Evolutionary conservation across 2,888 invertebrate genomes (phyloP).

Genomic region (Pherbina coryleti): DNA sequence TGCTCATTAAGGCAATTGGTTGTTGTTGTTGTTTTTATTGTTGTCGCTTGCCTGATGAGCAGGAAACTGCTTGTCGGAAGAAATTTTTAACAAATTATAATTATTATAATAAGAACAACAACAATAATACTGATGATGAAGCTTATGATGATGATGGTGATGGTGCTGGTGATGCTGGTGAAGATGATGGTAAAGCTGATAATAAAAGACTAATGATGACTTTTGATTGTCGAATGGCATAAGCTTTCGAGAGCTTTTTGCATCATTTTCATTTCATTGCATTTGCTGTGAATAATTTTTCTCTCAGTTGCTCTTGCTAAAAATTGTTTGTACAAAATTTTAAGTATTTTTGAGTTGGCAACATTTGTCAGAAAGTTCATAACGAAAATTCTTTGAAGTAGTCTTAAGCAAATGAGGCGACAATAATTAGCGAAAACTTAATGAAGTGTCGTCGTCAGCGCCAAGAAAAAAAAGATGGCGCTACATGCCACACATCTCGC

Average conservation of each 20-base stretch:
- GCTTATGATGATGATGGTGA: too few species aligned
- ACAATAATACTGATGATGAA: too few species aligned
- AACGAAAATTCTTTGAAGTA: too few species aligned
- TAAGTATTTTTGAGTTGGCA: not conserved
- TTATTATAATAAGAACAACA: not conserved
- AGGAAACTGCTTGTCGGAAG: not conserved
- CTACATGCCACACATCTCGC: too few species aligned
- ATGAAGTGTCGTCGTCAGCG: constrained; percentile 9
- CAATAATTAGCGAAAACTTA: constrained; percentile 22
- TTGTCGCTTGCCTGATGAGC: not conserved
- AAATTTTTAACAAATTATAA: not conserved
- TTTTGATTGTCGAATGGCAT: constrained; percentile 18
- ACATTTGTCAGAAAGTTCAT: not conserved
- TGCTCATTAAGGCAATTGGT: constrained; percentile 20
- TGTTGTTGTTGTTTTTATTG: not conserved
- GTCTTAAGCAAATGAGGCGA: constrained; percentile 9
- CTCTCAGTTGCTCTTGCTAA: too few species aligned
- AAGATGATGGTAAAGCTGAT: too few species aligned
- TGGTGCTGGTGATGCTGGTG: too few species aligned
- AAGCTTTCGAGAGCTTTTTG: constrained; percentile 7
- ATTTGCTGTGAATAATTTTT: too few species aligned
- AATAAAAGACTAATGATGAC: constrained; percentile 16
- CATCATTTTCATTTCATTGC: too few species aligned
- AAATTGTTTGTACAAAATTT: not conserved
- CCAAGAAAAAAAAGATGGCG: not conserved